Percentiles rank a stretch among this genome's conserved stretches.
These are phyloP conservation scores for Ceuthmochares aereus DNA, from an alignment of 2,113 vertebrate genomes.

Conservation along the genomic window DNA sequence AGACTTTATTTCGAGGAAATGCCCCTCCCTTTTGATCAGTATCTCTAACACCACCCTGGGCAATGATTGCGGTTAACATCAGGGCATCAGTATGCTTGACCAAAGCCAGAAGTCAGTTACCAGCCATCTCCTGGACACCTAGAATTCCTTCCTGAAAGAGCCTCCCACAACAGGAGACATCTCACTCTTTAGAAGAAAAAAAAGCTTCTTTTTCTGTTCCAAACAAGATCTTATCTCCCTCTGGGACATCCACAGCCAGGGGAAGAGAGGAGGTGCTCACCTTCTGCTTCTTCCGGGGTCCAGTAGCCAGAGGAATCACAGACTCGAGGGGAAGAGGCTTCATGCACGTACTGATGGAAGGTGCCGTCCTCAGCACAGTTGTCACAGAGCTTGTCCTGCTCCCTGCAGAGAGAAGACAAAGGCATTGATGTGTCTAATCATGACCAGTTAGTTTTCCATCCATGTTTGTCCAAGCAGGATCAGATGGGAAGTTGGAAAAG, in stretches of 20 bases:
- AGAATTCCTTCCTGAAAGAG: neutral
- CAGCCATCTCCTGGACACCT: neutral
- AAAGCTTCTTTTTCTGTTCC: neutral
- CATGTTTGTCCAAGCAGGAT: fast-evolving
- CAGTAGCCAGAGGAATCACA: constrained; percentile 96
- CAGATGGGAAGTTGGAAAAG: neutral
- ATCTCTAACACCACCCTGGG: neutral
- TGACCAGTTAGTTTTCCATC: fast-evolving
- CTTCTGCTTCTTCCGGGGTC: constrained; percentile 95
- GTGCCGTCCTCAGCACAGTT: constrained; percentile 86
- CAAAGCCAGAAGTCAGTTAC: neutral
- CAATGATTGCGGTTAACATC: neutral
- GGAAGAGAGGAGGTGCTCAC: constrained; percentile 71
- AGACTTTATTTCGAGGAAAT: neutral
- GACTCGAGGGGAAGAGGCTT: constrained; percentile 88
- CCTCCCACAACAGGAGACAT: neutral
- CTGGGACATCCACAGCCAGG: neutral
- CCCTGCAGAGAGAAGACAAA: constrained; percentile 57
- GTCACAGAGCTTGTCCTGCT: constrained; percentile 76
- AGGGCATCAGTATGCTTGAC: neutral
- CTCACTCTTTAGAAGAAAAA: neutral
- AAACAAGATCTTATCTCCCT: neutral
- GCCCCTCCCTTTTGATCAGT: neutral
- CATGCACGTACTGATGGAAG: constrained; percentile 87
- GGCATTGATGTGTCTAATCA: neutral